A percentile compares a stretch with the other conserved stretches of the same genome.
Conservation (phyloP, 2,113 vertebrate genomes). For the Tauraco erythrolophus region DNA sequence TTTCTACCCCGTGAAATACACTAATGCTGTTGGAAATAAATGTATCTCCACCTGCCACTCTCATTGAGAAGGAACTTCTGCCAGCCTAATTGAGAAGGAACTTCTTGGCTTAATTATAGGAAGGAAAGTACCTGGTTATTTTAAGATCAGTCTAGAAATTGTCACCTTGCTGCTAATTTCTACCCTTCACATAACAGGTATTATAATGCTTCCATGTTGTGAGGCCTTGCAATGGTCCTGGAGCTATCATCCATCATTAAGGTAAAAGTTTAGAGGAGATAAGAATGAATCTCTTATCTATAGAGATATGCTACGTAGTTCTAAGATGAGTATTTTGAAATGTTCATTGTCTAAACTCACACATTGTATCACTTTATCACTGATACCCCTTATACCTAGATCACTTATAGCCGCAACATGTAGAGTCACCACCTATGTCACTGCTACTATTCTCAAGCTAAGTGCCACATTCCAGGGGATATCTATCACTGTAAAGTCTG, state of each 20-base stretch:
- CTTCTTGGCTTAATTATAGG: conserved; percentile 37
- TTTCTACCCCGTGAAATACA: background rate
- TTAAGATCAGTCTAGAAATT: conserved; percentile 33
- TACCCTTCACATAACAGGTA: background rate
- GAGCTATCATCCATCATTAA: background rate
- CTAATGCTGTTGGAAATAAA: conserved; percentile 27
- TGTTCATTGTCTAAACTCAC: background rate
- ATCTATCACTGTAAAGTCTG: background rate
- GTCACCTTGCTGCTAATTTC: conserved; percentile 15
- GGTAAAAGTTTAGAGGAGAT: background rate
- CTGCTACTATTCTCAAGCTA: background rate
- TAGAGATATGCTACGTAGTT: background rate
- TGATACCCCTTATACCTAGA: background rate
- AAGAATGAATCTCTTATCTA: background rate
- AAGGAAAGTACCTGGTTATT: background rate
- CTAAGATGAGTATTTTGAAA: background rate
- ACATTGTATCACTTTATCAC: background rate
- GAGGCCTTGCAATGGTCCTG: background rate
- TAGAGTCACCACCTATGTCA: background rate
- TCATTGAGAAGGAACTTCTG: background rate
- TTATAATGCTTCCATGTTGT: background rate
- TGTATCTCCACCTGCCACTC: conserved; percentile 1
- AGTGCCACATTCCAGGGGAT: background rate
- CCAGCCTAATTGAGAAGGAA: conserved; percentile 23
- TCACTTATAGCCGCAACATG: background rate